phyloP scores from a whole-genome alignment of 2,113 vertebrate species.

The Haemorhous mexicanus region DNA sequence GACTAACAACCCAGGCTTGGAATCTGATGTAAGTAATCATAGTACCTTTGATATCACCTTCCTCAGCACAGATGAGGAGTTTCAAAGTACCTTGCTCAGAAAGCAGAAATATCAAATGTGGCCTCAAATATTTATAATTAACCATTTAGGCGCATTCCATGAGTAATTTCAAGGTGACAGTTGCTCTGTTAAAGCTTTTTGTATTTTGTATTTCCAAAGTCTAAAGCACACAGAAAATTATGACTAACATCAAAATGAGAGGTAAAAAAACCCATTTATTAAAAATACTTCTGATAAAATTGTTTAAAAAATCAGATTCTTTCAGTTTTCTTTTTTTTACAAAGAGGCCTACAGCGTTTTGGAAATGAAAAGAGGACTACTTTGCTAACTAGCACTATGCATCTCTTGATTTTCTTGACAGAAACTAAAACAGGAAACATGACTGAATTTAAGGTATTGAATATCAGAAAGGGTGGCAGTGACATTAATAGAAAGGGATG shows the following conservation, averaged over 20 bases:
- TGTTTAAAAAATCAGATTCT: not conserved
- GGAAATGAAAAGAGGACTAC: not conserved
- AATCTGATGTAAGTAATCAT: not conserved
- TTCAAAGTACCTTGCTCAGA: not conserved
- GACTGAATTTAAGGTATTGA: not conserved
- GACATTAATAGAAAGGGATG: not conserved
- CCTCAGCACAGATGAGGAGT: not conserved
- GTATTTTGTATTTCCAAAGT: not conserved
- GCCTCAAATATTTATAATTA: not conserved
- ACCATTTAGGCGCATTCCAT: not conserved
- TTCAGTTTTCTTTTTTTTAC: not conserved
- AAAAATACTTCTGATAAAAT: not conserved
- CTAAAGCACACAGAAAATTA: not conserved
- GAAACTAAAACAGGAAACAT: not conserved
- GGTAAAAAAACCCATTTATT: not conserved
- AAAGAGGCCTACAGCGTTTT: not conserved
- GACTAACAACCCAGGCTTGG: not conserved
- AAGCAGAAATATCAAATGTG: not conserved
- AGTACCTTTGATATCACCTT: not conserved
- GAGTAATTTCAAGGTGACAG: not conserved
- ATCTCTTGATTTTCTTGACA: not conserved
- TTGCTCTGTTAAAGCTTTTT: not conserved
- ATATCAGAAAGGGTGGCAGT: not conserved
- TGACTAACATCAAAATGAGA: not conserved
- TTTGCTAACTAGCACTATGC: not conserved